Conservation (phyloP, 2,797 vertebrate species). For the Anisognathus igniventris region DNA sequence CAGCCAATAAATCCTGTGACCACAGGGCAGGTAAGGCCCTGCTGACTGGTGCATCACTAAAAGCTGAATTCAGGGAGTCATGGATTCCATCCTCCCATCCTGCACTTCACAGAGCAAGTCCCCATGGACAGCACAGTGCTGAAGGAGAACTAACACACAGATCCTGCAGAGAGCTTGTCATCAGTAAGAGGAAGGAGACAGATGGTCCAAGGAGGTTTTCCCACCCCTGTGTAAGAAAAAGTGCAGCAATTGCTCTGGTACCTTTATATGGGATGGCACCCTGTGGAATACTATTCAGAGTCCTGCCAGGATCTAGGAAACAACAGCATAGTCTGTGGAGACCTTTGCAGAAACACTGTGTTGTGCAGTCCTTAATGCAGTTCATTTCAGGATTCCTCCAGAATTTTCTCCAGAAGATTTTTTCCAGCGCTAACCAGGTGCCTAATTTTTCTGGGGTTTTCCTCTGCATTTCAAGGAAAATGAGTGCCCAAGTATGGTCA, state of each 20-base stretch:
- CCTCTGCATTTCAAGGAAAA: not conserved
- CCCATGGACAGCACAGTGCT: accelerated
- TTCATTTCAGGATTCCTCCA: not conserved
- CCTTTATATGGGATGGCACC: accelerated
- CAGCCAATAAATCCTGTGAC: not conserved
- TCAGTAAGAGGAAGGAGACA: not conserved
- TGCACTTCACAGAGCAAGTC: not conserved
- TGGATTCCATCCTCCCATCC: not conserved
- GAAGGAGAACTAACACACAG: not conserved
- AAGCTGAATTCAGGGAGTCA: not conserved
- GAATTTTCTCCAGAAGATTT: not conserved
- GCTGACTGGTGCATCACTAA: not conserved
- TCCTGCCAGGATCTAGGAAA: not conserved
- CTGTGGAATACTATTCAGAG: not conserved
- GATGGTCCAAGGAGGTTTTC: not conserved
- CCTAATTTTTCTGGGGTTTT: not conserved
- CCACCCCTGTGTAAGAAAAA: not conserved
- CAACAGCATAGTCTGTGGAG: accelerated
- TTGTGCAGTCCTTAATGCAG: not conserved
- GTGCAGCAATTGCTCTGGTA: not conserved
- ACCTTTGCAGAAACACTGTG: not conserved
- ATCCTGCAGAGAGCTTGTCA: not conserved
- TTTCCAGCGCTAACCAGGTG: not conserved
- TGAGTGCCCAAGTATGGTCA: not conserved
- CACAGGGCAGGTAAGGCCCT: not conserved